Evolutionary conservation across 2,888 invertebrate species (phyloP).

Genomic region (Mycalesis mineus): DNA sequence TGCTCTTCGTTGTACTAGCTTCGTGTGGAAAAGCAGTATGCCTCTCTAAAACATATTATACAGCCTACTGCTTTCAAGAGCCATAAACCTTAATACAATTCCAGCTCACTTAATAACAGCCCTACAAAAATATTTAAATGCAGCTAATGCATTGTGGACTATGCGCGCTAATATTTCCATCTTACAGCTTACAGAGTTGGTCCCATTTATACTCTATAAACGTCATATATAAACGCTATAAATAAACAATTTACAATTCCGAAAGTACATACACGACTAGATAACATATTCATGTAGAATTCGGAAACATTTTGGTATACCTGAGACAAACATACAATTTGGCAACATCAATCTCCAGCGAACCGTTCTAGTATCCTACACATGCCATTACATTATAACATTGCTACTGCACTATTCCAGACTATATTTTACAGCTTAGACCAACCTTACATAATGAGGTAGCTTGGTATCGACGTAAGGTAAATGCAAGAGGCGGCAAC

Average conservation of each 20-base stretch:
- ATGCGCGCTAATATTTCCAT: slow-evolving; percentile 43
- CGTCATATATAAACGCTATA: slow-evolving; percentile 66
- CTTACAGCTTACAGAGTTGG: slow-evolving; percentile 69
- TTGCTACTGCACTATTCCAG: slow-evolving; percentile 53
- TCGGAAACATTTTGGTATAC: slow-evolving; percentile 77
- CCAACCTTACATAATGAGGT: slow-evolving; percentile 75
- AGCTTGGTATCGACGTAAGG: slow-evolving; percentile 63
- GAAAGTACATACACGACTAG: slow-evolving; percentile 79
- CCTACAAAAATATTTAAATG: slow-evolving; percentile 36
- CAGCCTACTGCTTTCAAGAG: slow-evolving; percentile 67
- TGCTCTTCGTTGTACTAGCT: slow-evolving; percentile 65
- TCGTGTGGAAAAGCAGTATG: slow-evolving; percentile 62
- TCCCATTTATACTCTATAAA: slow-evolving; percentile 70
- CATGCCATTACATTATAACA: slow-evolving; percentile 16
- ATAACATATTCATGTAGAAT: slow-evolving; percentile 78
- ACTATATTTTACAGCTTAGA: slow-evolving; percentile 67
- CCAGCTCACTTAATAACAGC: slow-evolving; percentile 47
- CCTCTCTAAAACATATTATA: slow-evolving; percentile 77
- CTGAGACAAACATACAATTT: slow-evolving; percentile 69
- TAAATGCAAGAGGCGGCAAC: slow-evolving; percentile 56
- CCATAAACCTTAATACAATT: slow-evolving; percentile 48
- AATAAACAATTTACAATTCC: slow-evolving; percentile 74
- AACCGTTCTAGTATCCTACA: slow-evolving; percentile 14
- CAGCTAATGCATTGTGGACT: slow-evolving; percentile 37
- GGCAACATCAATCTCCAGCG: slow-evolving; percentile 50